A percentile compares a stretch with the other conserved stretches of the same genome.
Evolutionary conservation across 2,888 invertebrate species (phyloP).

Genomic region (Chymomyza fuscimana): DNA sequence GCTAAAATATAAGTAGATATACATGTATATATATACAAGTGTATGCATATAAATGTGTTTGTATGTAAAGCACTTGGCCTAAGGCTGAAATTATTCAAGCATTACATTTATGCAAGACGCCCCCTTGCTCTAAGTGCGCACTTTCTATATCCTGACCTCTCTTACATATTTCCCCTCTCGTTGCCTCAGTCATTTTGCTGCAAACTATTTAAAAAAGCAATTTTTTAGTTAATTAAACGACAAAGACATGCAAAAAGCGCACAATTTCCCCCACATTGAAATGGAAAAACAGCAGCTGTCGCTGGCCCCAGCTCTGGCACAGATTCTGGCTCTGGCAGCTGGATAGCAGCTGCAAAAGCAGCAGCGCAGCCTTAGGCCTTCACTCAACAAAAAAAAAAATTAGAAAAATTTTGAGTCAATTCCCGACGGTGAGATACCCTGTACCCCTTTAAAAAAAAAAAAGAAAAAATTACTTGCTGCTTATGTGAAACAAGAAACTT

Average conservation of each 20-base stretch:
- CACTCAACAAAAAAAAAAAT: not conserved
- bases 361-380: not conserved
- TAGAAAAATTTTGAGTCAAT: not conserved
- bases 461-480: too few relatives aligned
- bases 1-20: not conserved
- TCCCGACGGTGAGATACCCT: too few relatives aligned
- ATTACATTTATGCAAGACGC: constrained; percentile 39
- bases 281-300: constrained; percentile 22
- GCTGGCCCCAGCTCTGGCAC: not conserved
- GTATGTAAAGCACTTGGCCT: constrained; percentile 41
- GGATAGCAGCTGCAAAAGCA: not conserved
- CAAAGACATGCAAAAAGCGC: constrained; percentile 59
- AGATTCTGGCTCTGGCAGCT: constrained; percentile 9
- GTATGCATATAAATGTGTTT: too few relatives aligned
- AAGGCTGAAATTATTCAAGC: constrained; percentile 60
- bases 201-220: constrained; percentile 64
- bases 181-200: constrained; percentile 15
- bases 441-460: too few relatives aligned
- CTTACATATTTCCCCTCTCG: not conserved
- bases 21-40: not conserved
- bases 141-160: not conserved
- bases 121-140: constrained; percentile 4
- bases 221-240: constrained; percentile 75
- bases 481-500: too few relatives aligned
- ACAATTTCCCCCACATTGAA: constrained; percentile 39